Percentiles rank a stretch among this genome's conserved stretches.
These are phyloP conservation scores for Daktulosphaira vitifoliae DNA, from an alignment of 1,140 invertebrate species.

Conservation along the genomic window DNA sequence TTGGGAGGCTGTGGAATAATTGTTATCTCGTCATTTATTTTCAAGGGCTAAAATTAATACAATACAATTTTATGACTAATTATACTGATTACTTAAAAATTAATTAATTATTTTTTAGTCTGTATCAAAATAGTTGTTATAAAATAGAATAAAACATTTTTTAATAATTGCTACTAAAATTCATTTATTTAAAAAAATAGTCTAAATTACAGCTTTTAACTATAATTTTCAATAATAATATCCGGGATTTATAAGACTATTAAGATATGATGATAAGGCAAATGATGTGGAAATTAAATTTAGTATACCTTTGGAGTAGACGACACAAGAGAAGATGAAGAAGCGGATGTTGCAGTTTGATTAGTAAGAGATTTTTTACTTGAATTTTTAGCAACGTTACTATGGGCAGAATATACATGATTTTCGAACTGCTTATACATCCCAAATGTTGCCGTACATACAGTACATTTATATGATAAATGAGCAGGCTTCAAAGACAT, in stretches of 20 bases:
- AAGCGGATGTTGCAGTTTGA: slow-evolving; percentile 14
- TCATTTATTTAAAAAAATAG: no score
- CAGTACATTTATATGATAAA: slow-evolving; percentile 87
- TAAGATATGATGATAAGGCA: neutral
- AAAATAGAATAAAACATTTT: no score
- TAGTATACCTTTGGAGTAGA: slow-evolving; percentile 13
- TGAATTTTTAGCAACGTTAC: slow-evolving; percentile 69
- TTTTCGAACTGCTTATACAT: slow-evolving; percentile 93
- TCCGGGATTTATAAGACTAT: no score
- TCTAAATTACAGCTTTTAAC: no score
- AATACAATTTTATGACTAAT: neutral
- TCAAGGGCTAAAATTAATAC: slow-evolving; percentile 59
- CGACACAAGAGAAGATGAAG: neutral
- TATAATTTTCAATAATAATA: no score
- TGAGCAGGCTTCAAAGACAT: slow-evolving; percentile 85
- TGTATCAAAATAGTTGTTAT: no score
- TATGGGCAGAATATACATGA: slow-evolving; percentile 86
- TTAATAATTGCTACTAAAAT: no score
- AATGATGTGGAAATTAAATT: neutral
- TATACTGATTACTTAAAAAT: no score
- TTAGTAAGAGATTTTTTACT: slow-evolving; percentile 49
- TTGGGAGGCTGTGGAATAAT: slow-evolving; percentile 71
- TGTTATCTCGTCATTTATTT: slow-evolving; percentile 87
- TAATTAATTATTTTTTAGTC: no score
- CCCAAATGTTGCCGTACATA: slow-evolving; percentile 86